Evolutionary conservation across 2,888 invertebrate genomes (phyloP).

Genomic region (Temnothorax unifasciatus): DNA sequence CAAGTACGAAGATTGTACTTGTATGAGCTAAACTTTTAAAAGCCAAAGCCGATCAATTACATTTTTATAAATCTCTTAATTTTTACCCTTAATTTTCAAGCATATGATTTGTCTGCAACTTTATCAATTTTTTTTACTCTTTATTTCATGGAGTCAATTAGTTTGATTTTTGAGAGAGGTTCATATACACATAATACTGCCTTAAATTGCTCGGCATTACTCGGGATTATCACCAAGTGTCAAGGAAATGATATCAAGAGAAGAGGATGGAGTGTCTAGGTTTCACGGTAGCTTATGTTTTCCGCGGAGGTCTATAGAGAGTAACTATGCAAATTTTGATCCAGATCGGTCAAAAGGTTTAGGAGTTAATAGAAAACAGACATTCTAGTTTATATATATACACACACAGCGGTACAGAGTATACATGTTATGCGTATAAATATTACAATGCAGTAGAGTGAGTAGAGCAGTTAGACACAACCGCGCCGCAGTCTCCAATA

Average conservation of each 20-base stretch:
- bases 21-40: not conserved
- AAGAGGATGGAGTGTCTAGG: too few species aligned
- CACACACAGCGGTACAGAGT: not conserved
- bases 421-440: not conserved
- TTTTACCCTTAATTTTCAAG: not conserved
- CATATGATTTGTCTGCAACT: not conserved
- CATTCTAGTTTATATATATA: not conserved
- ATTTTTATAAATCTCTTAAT: not conserved
- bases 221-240: too few species aligned
- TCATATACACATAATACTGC: not conserved
- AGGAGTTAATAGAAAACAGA: too few species aligned
- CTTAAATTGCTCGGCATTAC: too few species aligned
- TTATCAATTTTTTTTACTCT: not conserved
- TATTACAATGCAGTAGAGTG: not conserved
- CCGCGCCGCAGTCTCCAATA: not conserved
- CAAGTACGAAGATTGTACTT: not conserved
- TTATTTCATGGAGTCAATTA: not conserved
- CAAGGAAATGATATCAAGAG: too few species aligned
- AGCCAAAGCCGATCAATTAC: not conserved
- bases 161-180: not conserved
- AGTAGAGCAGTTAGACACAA: not conserved
- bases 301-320: too few species aligned
- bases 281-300: too few species aligned
- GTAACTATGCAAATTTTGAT: too few species aligned
- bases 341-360: too few species aligned